Base-by-base conservation (phyloP, 2,888 invertebrate genomes). In the Ornithoptera priamus region DNA sequence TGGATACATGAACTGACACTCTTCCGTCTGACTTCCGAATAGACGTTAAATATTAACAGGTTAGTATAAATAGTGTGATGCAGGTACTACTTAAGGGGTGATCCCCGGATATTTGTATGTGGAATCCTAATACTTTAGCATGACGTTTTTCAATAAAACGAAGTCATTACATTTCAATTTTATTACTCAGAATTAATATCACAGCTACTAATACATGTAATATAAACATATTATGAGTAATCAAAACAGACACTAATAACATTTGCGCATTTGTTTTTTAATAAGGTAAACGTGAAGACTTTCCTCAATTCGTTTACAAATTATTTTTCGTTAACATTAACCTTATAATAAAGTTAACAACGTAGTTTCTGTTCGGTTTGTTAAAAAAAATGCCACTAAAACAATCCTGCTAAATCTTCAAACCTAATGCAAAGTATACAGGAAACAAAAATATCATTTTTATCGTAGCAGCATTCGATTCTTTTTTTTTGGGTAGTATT, bases 11-110 rank as follows among this genome's bases (percentile, higher is more conserved):
- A 62, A 53, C 46, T 15, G 36, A 18, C 39, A 59, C 62, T 62
- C 57, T 69, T 65, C 56, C 59, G 62, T 62, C 36, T 15, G 61
- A 70, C 50, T 62, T 58, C 50, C 46, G 58, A 66, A 62, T 57
- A 50, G 8, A 18, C 36, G 17, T 4, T 62, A 39, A 12, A 62
- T 46, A 2, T n/a, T 20, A n/a, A 18, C n/a, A 18, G 50, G 57
- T 62, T 3, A 2, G 46, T 50, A 63, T 68, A 68, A 63, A 66
- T 66, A 66, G 46, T 46, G 3, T 7, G 17, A 46, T 46, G 20
- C 12, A 63, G 15, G 30, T 46, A 30, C 46, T 42, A 62, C 46
- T 36, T 68, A 30, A 63, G 46, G 68, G 68, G 50, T 62, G 63
- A 36, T 63, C 63, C 68, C 68, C 68, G 36, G 39, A 46, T 58